Evolutionary conservation across 2,888 invertebrate species (phyloP).

Genomic region (Eucera pruinosa): DNA sequence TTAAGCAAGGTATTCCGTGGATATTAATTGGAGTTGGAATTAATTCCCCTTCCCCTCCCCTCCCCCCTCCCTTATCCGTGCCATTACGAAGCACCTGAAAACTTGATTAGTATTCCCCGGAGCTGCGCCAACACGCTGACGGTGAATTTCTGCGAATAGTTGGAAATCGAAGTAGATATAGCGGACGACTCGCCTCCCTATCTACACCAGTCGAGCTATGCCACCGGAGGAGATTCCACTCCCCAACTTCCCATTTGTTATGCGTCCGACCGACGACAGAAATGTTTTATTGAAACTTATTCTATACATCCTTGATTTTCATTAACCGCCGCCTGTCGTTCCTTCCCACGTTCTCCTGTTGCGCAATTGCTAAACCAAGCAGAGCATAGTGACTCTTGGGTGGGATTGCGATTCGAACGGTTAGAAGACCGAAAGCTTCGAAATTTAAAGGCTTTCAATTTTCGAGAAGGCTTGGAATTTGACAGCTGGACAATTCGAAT

Average conservation of each 20-base stretch:
- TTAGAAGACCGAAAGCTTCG: no score
- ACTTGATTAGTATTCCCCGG: constrained; percentile 78
- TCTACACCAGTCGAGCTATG: constrained; percentile 31
- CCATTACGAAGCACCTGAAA: constrained; percentile 74
- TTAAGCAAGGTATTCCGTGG: constrained; percentile 63
- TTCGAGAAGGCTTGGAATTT: no score
- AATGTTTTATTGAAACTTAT: constrained; percentile 55
- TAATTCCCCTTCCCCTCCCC: constrained; percentile 58
- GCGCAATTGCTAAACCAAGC: no score
- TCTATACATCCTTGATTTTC: constrained; percentile 28
- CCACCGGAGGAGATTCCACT: constrained; percentile 49
- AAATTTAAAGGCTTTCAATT: no score
- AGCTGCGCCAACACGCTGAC: constrained; percentile 69
- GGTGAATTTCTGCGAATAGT: constrained; percentile 72
- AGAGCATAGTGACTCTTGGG: no score
- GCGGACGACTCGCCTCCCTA: constrained; percentile 34
- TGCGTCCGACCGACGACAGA: constrained; percentile 42
- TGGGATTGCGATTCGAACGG: no score
- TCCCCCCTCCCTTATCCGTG: constrained; percentile 32
- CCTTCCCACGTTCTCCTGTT: no score
- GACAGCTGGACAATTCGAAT: no score
- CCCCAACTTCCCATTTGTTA: constrained; percentile 52
- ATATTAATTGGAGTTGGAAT: constrained; percentile 75
- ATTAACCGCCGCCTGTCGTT: constrained; percentile 2
- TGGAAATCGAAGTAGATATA: constrained; percentile 64